A percentile compares a stretch with the other conserved stretches of the same genome.
These are phyloP conservation scores for Otolemur crassicaudatus DNA, from an alignment of 2,797 vertebrate species.

Conservation along the genomic window DNA sequence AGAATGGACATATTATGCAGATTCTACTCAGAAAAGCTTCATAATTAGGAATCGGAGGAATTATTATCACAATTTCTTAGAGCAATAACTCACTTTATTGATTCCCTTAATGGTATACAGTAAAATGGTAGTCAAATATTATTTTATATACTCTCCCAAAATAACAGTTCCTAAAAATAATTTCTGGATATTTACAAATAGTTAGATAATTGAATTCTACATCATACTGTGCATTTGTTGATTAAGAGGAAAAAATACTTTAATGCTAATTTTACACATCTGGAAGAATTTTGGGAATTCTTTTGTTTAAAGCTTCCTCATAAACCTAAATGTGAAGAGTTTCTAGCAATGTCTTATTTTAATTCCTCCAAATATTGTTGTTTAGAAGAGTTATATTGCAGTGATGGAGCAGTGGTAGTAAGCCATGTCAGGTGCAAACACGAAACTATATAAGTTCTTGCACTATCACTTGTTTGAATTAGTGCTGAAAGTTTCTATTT, in stretches of 20 bases:
- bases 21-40: neutral
- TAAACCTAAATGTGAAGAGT: neutral
- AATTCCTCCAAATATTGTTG: neutral
- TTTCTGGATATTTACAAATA: neutral
- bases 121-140: neutral
- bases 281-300: neutral
- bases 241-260: neutral
- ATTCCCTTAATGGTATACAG: neutral
- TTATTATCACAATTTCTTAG: neutral
- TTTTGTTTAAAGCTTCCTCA: neutral
- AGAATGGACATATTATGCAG: neutral
- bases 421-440: neutral
- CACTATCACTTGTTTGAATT: neutral
- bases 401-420: neutral
- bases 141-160: neutral
- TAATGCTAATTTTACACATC: neutral
- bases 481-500: neutral
- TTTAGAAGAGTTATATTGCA: neutral
- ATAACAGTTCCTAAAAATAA: neutral
- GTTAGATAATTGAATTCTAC: neutral
- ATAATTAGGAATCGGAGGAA: neutral
- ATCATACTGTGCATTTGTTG: neutral
- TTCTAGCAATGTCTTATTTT: neutral
- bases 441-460: neutral
- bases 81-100: neutral